Base-by-base conservation (phyloP, 1,140 invertebrate species). In the Drosophila ohnishii region DNA sequence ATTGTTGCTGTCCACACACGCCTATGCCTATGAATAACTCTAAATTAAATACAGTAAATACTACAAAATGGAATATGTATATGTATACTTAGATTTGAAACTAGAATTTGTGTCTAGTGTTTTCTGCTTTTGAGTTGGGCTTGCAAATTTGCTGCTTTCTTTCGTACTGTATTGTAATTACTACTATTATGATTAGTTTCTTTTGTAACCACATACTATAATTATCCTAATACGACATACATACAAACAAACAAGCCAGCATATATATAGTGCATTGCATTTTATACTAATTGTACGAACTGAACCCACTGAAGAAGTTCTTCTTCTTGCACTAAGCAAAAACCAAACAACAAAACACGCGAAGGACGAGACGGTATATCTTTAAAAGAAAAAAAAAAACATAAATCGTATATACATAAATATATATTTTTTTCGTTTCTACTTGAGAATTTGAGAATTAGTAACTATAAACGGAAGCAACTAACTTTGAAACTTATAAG, bases 401-500 rank as follows among this genome's bases (percentile, higher is more conserved):
- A 55, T 51, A 70, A 74, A 53, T 51, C 59, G 45, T 45, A 66
- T 50, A 56, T 61, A 64, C 39, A 72, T 55, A 19, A 19, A 79
- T 62, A 53, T 75, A 34, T 55, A 78, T 62, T 75, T 76, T 70
- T 78, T 75, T 74, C 69, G 83, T 87, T 79, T 78, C 39, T 63
- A 77, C 72, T 75, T 51, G 30, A 51, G 47, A 50, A 57, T 77
- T 77, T 59, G 51, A 75, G 48, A 71, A 70, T 79, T 83, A 67
- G 57, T 47, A 75, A 79, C 76, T 64, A 72, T 67, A 69, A 78
- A 76, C 67, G 44, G 45, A 89, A 82, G 75, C 78, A 85, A 89
- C 86, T 85, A 85, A 89, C 75, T 63, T 71, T 75, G 85, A 89
- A 89, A 89, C 81, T 73, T 81, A 89, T 90, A 89, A 89, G 86